A percentile compares a stretch with the other conserved stretches of the same genome.
These are phyloP conservation scores for Bungarus multicinctus DNA, from an alignment of 2,113 vertebrate genomes.

Conservation along the genomic window DNA sequence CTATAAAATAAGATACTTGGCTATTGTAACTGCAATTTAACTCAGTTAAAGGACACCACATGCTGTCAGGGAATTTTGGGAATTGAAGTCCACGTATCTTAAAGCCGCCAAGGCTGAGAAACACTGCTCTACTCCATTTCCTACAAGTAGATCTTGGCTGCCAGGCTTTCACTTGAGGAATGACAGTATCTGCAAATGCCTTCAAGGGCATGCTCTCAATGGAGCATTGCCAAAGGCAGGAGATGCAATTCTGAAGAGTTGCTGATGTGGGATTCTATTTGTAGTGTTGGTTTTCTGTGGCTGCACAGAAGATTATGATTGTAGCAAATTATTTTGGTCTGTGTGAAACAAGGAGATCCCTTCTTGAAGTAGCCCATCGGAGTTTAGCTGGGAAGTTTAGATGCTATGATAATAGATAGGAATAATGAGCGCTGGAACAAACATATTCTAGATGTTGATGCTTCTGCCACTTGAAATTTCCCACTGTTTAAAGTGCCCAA, in stretches of 20 bases:
- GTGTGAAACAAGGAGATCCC: neutral
- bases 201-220: neutral
- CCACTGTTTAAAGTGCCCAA: neutral
- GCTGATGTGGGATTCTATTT: neutral
- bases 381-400: neutral
- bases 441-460: neutral
- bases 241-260: neutral
- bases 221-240: too few species aligned
- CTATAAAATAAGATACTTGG: neutral
- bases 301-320: neutral
- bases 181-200: neutral
- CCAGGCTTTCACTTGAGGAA: neutral
- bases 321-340: neutral
- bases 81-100: neutral
- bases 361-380: too few species aligned
- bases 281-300: neutral
- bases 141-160: too few species aligned
- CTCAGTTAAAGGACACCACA: neutral
- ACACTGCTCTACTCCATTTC: neutral
- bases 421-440: neutral
- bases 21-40: neutral
- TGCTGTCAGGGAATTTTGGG: neutral
- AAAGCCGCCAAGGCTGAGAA: neutral
- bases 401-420: neutral
- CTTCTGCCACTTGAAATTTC: neutral